A percentile compares a stretch with the other conserved stretches of the same genome.
Evolutionary conservation across 2,888 invertebrate genomes (phyloP).

Genomic region (Gryllus longicercus): DNA sequence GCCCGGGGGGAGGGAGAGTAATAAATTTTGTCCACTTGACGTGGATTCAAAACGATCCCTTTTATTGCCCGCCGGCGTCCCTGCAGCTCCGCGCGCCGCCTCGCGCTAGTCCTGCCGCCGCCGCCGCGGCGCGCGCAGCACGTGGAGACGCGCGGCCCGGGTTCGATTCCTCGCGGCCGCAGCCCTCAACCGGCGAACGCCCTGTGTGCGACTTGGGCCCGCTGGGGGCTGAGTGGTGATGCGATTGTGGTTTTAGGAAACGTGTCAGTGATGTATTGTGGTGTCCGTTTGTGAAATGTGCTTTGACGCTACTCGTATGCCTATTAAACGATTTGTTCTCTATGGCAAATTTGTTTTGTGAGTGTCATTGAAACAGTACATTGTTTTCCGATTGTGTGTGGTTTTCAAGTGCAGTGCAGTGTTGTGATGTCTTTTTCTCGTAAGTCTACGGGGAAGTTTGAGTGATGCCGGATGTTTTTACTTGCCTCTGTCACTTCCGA

Average conservation of each 20-base stretch:
- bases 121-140: not conserved
- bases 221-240: too few species aligned
- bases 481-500: too few species aligned
- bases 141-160: not conserved
- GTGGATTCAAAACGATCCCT: constrained; percentile 54
- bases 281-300: too few species aligned
- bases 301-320: too few species aligned
- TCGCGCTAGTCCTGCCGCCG: constrained; percentile 44
- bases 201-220: not conserved
- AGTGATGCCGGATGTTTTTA: too few species aligned
- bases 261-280: too few species aligned
- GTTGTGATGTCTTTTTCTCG: not conserved
- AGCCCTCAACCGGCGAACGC: not conserved
- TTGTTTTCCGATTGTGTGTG: not conserved
- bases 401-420: not conserved
- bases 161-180: not conserved
- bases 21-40: constrained; percentile 56
- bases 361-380: too few species aligned
- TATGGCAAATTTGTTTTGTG: not conserved
- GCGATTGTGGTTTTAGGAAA: too few species aligned
- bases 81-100: constrained; percentile 44
- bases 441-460: too few species aligned
- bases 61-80: constrained; percentile 50
- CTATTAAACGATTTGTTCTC: too few species aligned
- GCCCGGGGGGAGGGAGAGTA: constrained; percentile 45